A percentile compares a stretch with the other conserved stretches of the same genome.
Conservation (phyloP, 2,888 invertebrate genomes). For the Agrenia bidenticulata region DNA sequence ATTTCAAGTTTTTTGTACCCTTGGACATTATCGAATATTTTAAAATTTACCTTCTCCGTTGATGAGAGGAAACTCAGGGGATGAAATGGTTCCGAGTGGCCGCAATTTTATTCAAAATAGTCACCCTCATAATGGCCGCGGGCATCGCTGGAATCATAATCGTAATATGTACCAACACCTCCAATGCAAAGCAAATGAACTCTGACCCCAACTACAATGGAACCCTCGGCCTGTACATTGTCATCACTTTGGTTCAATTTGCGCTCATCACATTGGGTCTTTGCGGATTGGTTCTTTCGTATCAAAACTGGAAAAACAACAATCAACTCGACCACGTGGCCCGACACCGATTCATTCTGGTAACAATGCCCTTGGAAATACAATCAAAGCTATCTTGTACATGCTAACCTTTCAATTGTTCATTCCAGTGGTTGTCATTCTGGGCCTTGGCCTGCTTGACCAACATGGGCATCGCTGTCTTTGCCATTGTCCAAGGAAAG, state of each 20-base stretch:
- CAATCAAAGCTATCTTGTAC: background rate
- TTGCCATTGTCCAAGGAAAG: constrained; percentile 7
- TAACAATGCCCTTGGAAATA: constrained; percentile 19
- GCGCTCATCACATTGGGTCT: constrained; percentile 12
- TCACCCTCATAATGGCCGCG: constrained; percentile 18
- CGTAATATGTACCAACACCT: constrained; percentile 29
- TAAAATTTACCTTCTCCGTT: too few species aligned
- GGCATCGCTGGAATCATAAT: constrained; percentile 20
- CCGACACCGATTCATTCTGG: constrained; percentile 40
- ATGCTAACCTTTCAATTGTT: background rate
- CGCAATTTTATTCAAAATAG: constrained; percentile 2
- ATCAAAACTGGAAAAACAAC: constrained; percentile 46
- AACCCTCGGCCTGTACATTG: constrained; percentile 30
- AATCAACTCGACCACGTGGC: constrained; percentile 45
- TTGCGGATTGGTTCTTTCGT: constrained; percentile 34
- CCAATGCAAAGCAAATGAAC: constrained; percentile 9
- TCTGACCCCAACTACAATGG: constrained; percentile 27
- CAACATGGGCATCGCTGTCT: background rate
- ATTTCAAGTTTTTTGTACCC: too few species aligned
- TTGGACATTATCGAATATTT: too few species aligned
- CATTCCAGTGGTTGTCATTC: background rate
- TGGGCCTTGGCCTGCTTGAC: constrained; percentile 25
- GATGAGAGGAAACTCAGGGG: too few species aligned
- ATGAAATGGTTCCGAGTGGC: too few species aligned
- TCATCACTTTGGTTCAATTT: constrained; percentile 33